These are phyloP conservation scores for Gymnocypris eckloni DNA, from an alignment of 2,797 vertebrate species.

Conservation along the genomic window DNA sequence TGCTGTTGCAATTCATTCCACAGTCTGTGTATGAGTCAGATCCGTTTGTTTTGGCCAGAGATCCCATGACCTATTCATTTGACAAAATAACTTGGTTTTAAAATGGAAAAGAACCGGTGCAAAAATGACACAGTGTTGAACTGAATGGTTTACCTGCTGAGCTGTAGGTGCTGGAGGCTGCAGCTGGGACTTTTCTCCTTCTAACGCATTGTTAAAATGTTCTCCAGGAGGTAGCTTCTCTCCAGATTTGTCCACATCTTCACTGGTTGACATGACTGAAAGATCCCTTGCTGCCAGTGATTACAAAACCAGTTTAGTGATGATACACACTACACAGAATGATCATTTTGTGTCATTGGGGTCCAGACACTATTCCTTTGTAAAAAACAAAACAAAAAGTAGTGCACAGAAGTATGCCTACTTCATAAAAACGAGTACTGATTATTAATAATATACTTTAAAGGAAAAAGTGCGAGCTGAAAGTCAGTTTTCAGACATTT, in stretches of 20 bases:
- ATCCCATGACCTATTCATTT: slow-evolving; percentile 29
- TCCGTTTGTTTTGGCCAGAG: slow-evolving; percentile 13
- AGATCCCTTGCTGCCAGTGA: slow-evolving; percentile 55
- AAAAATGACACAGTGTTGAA: background rate
- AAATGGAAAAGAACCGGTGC: background rate
- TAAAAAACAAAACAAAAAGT: background rate
- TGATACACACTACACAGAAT: too few species aligned
- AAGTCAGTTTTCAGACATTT: background rate
- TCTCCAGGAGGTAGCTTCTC: slow-evolving; percentile 16
- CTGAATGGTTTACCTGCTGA: slow-evolving; percentile 25
- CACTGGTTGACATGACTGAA: slow-evolving; percentile 38
- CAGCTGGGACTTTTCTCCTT: slow-evolving; percentile 35
- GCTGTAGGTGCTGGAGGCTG: slow-evolving; percentile 8
- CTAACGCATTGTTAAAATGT: background rate
- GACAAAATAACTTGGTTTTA: background rate
- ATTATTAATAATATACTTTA: background rate
- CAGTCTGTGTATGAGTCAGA: background rate
- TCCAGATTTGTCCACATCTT: slow-evolving; percentile 20
- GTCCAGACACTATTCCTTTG: background rate
- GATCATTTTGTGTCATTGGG: background rate
- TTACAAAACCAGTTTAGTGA: background rate
- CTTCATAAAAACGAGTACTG: background rate
- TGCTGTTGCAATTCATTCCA: background rate
- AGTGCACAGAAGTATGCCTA: background rate
- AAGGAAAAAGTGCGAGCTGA: background rate